phyloP scores from a whole-genome alignment of 2,113 vertebrate species.

The Cynopterus brachyotis region DNA sequence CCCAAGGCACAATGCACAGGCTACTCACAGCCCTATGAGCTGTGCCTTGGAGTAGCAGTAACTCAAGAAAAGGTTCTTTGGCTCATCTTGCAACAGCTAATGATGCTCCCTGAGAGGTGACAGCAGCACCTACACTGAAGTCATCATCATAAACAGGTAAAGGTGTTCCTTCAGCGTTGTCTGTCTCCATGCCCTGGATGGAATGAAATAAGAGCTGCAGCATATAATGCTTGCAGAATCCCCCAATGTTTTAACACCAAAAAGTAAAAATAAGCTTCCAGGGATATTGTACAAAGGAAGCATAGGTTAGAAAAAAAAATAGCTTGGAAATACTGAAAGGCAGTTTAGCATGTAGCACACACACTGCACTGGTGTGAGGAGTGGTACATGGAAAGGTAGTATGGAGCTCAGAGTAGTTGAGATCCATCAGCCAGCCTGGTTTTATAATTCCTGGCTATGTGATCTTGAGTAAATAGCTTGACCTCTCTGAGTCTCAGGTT shows the following conservation, averaged over 20 bases:
- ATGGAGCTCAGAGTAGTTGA: background rate
- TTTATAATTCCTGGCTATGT: background rate
- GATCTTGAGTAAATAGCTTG: background rate
- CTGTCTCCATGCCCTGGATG: too few species aligned
- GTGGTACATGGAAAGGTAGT: too few species aligned
- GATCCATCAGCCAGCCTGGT: background rate
- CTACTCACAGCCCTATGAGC: fast-evolving
- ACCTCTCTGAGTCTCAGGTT: background rate
- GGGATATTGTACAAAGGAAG: background rate
- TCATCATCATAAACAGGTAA: fast-evolving
- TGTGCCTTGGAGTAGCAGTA: fast-evolving
- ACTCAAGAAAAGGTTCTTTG: background rate
- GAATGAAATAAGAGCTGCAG: fast-evolving
- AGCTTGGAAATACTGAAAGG: background rate
- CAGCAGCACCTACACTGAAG: background rate
- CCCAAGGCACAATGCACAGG: too few species aligned
- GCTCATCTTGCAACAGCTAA: background rate
- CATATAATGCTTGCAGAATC: fast-evolving
- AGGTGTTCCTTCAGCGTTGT: fast-evolving
- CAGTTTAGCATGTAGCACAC: fast-evolving
- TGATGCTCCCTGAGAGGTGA: too few species aligned
- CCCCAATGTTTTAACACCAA: background rate
- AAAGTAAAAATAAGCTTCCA: background rate
- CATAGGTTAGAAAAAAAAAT: background rate
- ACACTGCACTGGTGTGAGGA: fast-evolving